Conservation (phyloP, 2,797 vertebrate genomes). For the Tiaroga cobitis region DNA sequence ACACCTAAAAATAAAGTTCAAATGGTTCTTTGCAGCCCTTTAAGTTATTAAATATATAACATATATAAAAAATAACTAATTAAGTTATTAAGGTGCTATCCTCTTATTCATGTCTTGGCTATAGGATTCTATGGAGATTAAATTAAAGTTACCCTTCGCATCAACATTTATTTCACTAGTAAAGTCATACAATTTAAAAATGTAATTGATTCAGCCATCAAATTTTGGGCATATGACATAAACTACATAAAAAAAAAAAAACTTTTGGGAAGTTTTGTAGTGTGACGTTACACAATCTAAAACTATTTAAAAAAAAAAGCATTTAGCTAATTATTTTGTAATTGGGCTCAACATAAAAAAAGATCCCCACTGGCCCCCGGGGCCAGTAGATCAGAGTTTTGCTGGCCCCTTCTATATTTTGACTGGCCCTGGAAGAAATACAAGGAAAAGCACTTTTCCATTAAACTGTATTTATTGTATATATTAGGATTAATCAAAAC, state of each 20-base stretch:
- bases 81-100: not conserved
- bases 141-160: not conserved
- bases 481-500: too few species aligned
- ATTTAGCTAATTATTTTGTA: not conserved
- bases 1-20: too few species aligned
- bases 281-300: not conserved
- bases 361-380: too few species aligned
- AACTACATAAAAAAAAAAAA: not conserved
- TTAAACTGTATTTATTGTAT: too few species aligned
- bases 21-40: not conserved
- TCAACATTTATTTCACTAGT: not conserved
- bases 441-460: too few species aligned
- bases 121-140: not conserved
- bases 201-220: not conserved
- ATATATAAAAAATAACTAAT: not conserved
- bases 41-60: not conserved
- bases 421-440: too few species aligned
- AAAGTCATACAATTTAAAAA: not conserved
- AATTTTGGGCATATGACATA: not conserved
- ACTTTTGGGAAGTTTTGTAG: not conserved
- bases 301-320: too few species aligned
- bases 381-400: too few species aligned
- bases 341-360: too few species aligned
- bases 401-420: too few species aligned
- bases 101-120: not conserved